These are phyloP conservation scores for Chloropsis cyanopogon DNA, from an alignment of 2,113 vertebrate genomes.

Conservation along the genomic window DNA sequence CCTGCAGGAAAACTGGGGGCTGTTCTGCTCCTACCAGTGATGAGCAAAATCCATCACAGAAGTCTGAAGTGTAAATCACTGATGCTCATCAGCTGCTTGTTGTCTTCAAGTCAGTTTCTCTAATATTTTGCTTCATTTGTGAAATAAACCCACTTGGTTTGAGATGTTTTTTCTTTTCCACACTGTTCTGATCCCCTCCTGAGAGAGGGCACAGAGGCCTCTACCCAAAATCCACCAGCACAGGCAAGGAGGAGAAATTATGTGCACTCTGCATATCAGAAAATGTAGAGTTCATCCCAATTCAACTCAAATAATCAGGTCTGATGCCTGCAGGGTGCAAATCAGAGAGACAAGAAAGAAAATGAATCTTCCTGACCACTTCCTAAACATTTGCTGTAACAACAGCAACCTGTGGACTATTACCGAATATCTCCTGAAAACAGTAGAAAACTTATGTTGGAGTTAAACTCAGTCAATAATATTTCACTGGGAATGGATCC, in stretches of 20 bases:
- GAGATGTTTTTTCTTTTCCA: background rate
- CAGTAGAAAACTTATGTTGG: background rate
- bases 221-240: background rate
- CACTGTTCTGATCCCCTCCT: background rate
- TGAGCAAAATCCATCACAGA: background rate
- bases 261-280: background rate
- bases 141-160: background rate
- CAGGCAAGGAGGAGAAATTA: background rate
- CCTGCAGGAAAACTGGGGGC: background rate
- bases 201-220: background rate
- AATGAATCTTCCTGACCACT: accelerated
- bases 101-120: background rate
- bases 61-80: background rate
- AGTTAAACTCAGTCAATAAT: background rate
- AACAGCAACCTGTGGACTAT: background rate
- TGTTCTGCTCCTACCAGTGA: background rate
- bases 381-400: background rate
- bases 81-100: background rate
- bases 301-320: background rate
- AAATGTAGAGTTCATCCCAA: background rate
- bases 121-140: background rate
- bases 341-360: background rate
- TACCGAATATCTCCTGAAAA: background rate
- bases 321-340: background rate
- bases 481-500: background rate